Conservation (phyloP, 2,113 vertebrate species). For the Oenanthe melanoleuca region DNA sequence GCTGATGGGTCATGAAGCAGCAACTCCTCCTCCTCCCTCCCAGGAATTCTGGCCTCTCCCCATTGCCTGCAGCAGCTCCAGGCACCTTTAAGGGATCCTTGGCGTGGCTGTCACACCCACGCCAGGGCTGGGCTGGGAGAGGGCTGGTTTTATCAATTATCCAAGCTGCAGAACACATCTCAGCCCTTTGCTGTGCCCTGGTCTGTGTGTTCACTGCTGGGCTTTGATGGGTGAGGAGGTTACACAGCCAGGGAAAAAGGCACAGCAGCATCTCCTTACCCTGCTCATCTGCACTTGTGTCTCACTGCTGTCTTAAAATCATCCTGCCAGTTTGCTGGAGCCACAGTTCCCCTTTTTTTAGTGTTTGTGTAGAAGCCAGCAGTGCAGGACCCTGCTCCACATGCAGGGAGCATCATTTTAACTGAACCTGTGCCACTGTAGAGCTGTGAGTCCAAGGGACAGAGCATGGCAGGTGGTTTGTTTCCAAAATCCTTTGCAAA, state of each 20-base stretch:
- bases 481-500: neutral
- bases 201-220: fast-evolving
- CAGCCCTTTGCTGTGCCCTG: neutral
- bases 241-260: neutral
- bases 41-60: neutral
- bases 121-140: neutral
- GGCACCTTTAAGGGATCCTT: neutral
- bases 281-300: neutral
- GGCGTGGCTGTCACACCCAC: neutral
- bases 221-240: neutral
- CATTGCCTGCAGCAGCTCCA: slow-evolving; percentile 9
- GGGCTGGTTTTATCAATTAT: neutral
- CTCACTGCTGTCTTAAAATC: neutral
- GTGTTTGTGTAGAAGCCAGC: fast-evolving
- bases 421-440: neutral
- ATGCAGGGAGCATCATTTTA: neutral
- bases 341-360: neutral
- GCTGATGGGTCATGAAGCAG: neutral
- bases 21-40: slow-evolving; percentile 21
- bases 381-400: fast-evolving
- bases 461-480: neutral
- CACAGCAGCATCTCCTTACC: neutral
- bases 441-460: neutral
- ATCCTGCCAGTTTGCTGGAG: neutral
- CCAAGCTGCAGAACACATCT: fast-evolving